These are phyloP conservation scores for Pogoniulus pusillus DNA, from an alignment of 2,797 vertebrate species.

Conservation along the genomic window DNA sequence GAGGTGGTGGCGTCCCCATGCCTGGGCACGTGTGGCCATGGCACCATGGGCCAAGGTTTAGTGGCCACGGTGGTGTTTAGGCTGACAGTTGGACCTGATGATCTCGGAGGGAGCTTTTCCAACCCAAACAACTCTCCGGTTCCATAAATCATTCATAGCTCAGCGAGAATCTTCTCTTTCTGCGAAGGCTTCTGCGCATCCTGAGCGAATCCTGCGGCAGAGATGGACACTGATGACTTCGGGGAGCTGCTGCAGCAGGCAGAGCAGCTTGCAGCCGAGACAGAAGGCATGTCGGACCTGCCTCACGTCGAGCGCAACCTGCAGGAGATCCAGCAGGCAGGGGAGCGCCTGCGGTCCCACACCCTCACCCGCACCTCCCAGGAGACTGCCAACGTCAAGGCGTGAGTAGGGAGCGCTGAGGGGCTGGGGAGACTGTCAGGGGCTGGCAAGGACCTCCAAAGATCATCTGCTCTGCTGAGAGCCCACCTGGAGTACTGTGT, in stretches of 20 bases:
- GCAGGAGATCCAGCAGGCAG: conserved; percentile 96
- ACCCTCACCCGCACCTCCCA: conserved; percentile 94
- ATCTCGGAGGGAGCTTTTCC: no score
- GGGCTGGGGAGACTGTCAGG: no score
- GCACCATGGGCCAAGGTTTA: no score
- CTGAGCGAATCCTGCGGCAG: neutral
- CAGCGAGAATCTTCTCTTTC: neutral
- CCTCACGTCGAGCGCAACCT: conserved; percentile 95
- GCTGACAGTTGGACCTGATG: no score
- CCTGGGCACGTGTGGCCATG: no score
- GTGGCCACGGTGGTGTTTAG: no score
- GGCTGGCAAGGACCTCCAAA: no score
- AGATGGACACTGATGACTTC: conserved; percentile 94
- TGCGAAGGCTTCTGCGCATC: neutral
- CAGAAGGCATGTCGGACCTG: conserved; percentile 93
- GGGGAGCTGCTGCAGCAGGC: conserved; percentile 97
- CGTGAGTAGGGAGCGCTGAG: conserved; percentile 78
- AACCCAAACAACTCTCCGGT: no score
- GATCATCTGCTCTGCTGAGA: no score
- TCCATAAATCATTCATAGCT: neutral
- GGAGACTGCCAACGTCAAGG: conserved; percentile 96
- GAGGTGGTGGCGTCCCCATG: no score
- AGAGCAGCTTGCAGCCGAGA: conserved; percentile 96
- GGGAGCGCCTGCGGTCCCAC: conserved; percentile 92
- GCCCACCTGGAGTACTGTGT: no score